Base-by-base conservation (phyloP, 2,797 vertebrate species). In the Pempheris klunzingeri region DNA sequence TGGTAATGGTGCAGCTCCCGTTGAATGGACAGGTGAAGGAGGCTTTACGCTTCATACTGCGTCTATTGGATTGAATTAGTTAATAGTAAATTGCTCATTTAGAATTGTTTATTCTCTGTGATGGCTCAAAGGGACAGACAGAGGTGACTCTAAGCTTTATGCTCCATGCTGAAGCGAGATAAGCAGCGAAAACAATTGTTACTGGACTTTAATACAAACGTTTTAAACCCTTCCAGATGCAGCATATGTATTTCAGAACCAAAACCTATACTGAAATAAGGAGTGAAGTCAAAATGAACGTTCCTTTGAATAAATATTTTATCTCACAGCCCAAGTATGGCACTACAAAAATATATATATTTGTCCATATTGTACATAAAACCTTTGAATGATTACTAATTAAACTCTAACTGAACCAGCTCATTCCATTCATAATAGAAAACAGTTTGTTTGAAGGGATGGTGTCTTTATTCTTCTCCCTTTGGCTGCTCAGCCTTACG, bases 1-100 rank as follows among this genome's bases (percentile, higher is more conserved):
- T 99, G 90, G 98, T 99, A 95, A 99, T 99, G 84, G 90, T 94
- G 89, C 98, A 99, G 92, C 96, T 97, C 5, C 96, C 95, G 0
- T 94, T 98, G 93, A 99, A 99, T 0, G 98, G 98, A 68, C 98
- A 99, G 0, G 96, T 98, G 92, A 99, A 99, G 60, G 93, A 94
- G 0, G 98, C 97, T 89, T 98, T 98, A 63, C 97, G 95, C 92
- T 99, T 99, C 98, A 99, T 99, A 71, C 98, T 99, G 83, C 98
- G 96, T 87, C 98, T 99, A 74, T 2, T n/a, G 15, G 78, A 66
- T 43, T 10, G n/a, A n/a, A 52, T 5, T 0, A 41, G 18, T 10
- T 14, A 46, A 53, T 34, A 62, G 49, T 24, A 2, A 7, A 13
- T 44, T 26, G 54, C 18, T 60, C 5, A 17, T 59, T 61, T 17